Conservation (phyloP, 2,888 invertebrate genomes). For the Scrobipalpa atriplicella region DNA sequence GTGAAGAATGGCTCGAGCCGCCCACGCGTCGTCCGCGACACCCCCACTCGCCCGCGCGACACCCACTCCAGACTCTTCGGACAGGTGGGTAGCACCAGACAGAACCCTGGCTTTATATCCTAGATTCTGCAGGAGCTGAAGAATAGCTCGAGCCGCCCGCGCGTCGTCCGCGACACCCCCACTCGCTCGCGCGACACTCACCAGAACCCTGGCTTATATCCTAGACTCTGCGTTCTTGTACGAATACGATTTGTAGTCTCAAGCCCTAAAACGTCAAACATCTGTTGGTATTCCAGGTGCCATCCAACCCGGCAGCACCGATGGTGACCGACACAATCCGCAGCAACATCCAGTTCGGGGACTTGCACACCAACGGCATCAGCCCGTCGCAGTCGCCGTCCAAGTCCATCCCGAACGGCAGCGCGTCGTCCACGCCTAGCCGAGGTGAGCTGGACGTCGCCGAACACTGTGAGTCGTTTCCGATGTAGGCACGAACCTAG, state of each 20-base stretch:
- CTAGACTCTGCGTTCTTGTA: conserved; percentile 79
- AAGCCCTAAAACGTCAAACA: not conserved
- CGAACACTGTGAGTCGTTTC: conserved; percentile 76
- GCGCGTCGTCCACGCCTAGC: conserved; percentile 72
- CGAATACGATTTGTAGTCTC: not conserved
- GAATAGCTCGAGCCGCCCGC: conserved; percentile 45
- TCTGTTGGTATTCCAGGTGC: conserved; percentile 13
- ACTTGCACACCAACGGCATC: conserved; percentile 64
- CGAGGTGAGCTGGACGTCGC: conserved; percentile 77
- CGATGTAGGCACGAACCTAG: conserved; percentile 67
- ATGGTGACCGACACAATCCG: conserved; percentile 84
- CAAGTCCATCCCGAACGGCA: conserved; percentile 64
- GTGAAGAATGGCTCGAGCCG: conserved; percentile 66
- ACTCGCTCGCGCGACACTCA: conserved; percentile 84
- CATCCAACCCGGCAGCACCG: conserved; percentile 66
- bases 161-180: conserved; percentile 81
- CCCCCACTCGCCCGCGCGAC: conserved; percentile 83
- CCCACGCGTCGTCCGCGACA: conserved; percentile 79
- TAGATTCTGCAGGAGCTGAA: not conserved
- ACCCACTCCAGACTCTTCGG: conserved; percentile 85
- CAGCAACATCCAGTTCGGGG: conserved; percentile 83
- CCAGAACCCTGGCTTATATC: too few species aligned
- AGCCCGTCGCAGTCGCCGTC: conserved; percentile 63
- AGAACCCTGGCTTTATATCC: conserved; percentile 29
- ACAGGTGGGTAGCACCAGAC: conserved; percentile 50